A percentile compares a stretch with the other conserved stretches of the same genome.
Evolutionary conservation across 2,888 invertebrate genomes (phyloP).

Genomic region (Branchellion lobata): DNA sequence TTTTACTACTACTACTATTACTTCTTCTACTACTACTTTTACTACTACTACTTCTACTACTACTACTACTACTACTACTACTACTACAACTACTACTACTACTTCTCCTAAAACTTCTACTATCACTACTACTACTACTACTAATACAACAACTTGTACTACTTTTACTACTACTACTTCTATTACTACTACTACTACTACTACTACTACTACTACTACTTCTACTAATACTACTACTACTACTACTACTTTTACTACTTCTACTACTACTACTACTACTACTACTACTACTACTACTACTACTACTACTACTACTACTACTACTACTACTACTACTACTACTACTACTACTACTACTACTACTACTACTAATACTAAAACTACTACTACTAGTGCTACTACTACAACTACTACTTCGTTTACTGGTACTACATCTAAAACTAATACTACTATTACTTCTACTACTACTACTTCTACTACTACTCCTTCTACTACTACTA

Average conservation of each 20-base stretch:
- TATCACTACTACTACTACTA: background rate
- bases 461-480: no score
- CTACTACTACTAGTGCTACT: no score
- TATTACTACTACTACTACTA: background rate
- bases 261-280: background rate
- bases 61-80: constrained; percentile 21
- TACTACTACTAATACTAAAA: no score
- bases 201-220: background rate
- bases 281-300: background rate
- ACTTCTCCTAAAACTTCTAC: background rate
- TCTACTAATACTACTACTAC: background rate
- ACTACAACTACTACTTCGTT: no score
- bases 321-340: no score
- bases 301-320: background rate
- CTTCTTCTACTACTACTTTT: constrained; percentile 1
- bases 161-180: background rate
- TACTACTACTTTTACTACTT: background rate
- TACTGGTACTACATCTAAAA: no score
- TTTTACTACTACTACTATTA: constrained; percentile 17
- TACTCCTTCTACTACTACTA: no score
- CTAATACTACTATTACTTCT: no score
- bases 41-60: constrained; percentile 6
- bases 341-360: no score
- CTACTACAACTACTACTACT: background rate
- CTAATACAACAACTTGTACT: background rate